Base-by-base conservation (phyloP, 1,140 invertebrate genomes). In the Ylistrum balloti region DNA sequence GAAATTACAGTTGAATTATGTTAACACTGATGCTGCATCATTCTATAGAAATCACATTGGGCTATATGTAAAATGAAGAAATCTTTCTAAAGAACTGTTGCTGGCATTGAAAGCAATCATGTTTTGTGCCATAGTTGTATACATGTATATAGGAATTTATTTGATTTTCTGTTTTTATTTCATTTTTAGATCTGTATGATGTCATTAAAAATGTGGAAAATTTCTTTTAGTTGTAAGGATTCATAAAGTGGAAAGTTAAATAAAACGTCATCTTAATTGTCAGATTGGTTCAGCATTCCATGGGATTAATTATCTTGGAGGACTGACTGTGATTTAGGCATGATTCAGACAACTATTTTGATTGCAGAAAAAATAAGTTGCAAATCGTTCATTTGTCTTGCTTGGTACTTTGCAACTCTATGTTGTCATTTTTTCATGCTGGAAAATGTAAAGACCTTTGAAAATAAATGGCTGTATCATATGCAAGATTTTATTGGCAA, bases 101-200 rank as follows among this genome's bases (percentile, higher is more conserved):
- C 11, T 28, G 56, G 56, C 56, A 74, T 9, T 74, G 17, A 74
- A 74, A 74, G n/a, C 28, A 28, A 28, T 74, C 7, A 17, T 22
- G 56, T 28, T 74, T 74, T 74, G 56, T 74, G 56, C 56, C 56
- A 74, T 74, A 74, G 28, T 74, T 74, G 56, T 74, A 74, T 28
- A 74, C n/a, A n/a, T 74, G 22, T 74, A 28, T 74, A 74, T 74
- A 74, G 9, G 56, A 15, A 28, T 0, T 28, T 74, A n/a, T 74
- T 74, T 74, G 22, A 74, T 74, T 74, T 74, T 5, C 22, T 74
- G 45, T 74, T 74, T 74, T 74, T 74, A 74, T n/a, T 74, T 74
- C 56, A 74, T 74, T 74, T 74, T 74, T 45, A 45, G 41, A 45
- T 45, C 41, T 74, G 56, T 74, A n/a, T 74, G 5, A 17, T 74